phyloP scores from a whole-genome alignment of 2,797 vertebrate species.

The Malacoraja senta region DNA sequence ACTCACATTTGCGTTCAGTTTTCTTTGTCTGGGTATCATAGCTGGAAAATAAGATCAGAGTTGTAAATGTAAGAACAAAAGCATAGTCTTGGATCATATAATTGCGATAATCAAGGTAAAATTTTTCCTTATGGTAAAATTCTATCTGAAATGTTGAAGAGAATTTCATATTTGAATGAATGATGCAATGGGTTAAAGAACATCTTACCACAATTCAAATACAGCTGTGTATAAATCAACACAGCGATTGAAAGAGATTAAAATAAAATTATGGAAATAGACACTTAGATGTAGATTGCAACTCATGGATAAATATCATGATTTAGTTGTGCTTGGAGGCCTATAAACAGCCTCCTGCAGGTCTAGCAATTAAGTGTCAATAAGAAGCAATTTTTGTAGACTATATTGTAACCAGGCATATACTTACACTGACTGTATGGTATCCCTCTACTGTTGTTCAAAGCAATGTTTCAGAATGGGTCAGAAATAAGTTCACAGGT shows the following conservation, averaged over 20 bases:
- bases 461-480: background rate
- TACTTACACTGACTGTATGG: background rate
- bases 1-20: background rate
- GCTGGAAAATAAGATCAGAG: slow-evolving; percentile 4
- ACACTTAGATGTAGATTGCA: background rate
- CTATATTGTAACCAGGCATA: background rate
- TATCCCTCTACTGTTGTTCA: background rate
- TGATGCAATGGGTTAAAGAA: background rate
- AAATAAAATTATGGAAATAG: background rate
- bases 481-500: background rate
- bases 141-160: background rate
- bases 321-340: background rate
- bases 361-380: background rate
- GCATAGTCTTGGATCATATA: background rate
- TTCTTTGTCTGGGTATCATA: background rate
- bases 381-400: background rate
- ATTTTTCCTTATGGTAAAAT: background rate
- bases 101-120: background rate
- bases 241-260: background rate
- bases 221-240: background rate
- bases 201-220: background rate
- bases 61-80: background rate
- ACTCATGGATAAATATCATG: background rate
- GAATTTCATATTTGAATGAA: background rate
- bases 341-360: background rate